A percentile compares a stretch with the other conserved stretches of the same genome.
These are phyloP conservation scores for Rhinolophus ferrumequinum DNA, from an alignment of 2,113 vertebrate species.

Conservation along the genomic window DNA sequence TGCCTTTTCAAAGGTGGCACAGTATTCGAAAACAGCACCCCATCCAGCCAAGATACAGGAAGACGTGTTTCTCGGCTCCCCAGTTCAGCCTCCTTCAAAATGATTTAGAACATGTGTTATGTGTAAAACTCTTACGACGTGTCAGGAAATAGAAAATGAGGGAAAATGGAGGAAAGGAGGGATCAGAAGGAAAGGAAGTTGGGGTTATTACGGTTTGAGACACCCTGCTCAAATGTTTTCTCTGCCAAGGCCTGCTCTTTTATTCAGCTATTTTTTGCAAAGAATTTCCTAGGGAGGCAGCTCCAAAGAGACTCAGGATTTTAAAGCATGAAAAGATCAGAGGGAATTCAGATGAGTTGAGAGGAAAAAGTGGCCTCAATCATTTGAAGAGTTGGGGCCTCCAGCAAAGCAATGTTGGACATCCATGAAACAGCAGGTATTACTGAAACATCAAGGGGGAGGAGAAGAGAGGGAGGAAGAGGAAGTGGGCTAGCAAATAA, in stretches of 20 bases:
- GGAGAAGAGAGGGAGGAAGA: rapidly evolving
- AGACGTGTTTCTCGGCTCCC: not conserved
- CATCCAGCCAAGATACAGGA: not conserved
- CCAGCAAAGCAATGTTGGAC: not conserved
- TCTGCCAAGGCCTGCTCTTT: not conserved
- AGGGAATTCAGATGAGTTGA: slow-evolving; percentile 25
- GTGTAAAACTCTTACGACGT: not conserved
- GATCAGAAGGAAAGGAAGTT: not conserved
- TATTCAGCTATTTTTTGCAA: not conserved
- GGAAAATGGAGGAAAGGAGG: not conserved
- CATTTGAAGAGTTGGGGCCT: not conserved
- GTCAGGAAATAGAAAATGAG: not conserved
- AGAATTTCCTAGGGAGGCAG: not conserved
- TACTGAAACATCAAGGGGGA: not conserved
- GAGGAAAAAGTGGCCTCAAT: not conserved
- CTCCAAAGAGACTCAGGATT: not conserved
- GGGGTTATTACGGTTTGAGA: not conserved
- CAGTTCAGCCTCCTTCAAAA: not conserved
- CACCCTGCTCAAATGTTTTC: not conserved
- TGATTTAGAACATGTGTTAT: not conserved
- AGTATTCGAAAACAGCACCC: not conserved
- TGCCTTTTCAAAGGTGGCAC: not conserved
- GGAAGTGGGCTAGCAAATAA: rapidly evolving
- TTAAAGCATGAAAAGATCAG: slow-evolving; percentile 39
- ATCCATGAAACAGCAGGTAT: not conserved